Percentiles rank a stretch among this genome's conserved stretches.
phyloP scores from a whole-genome alignment of 2,888 invertebrate species.

The Axea sp. region DNA sequence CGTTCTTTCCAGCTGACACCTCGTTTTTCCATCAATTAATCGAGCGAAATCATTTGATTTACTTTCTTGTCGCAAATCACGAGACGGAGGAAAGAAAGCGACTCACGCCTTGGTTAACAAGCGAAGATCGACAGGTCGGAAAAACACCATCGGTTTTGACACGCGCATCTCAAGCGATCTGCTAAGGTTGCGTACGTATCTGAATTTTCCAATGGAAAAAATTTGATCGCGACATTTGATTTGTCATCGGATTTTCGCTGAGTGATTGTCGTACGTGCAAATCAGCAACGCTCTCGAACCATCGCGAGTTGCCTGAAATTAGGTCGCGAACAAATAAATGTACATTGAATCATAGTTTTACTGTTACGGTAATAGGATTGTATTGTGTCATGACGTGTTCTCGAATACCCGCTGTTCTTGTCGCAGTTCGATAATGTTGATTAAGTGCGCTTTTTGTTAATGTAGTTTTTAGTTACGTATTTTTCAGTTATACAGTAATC shows the following conservation, averaged over 20 bases:
- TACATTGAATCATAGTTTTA: slow-evolving; percentile 28
- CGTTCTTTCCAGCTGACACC: neutral
- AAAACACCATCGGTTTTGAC: slow-evolving; percentile 23
- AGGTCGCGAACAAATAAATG: slow-evolving; percentile 24
- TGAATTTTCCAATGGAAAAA: slow-evolving; percentile 17
- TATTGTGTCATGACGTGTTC: slow-evolving; percentile 18
- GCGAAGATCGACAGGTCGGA: slow-evolving; percentile 8
- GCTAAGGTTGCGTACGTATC: slow-evolving; percentile 37
- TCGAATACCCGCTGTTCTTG: slow-evolving; percentile 3
- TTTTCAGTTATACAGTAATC: slow-evolving; percentile 6
- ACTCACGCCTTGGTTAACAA: neutral
- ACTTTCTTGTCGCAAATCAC: no score
- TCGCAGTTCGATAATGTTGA: slow-evolving; percentile 16
- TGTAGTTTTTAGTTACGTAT: slow-evolving; percentile 24
- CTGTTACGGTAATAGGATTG: slow-evolving; percentile 23
- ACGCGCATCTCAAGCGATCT: slow-evolving; percentile 18
- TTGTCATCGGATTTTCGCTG: slow-evolving; percentile 34
- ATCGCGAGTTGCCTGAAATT: slow-evolving; percentile 22
- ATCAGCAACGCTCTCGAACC: slow-evolving; percentile 31
- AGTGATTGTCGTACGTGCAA: slow-evolving; percentile 51
- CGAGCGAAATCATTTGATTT: no score
- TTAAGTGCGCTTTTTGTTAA: slow-evolving; percentile 39
- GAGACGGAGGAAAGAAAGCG: no score
- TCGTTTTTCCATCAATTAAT: no score
- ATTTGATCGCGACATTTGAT: slow-evolving; percentile 36